Base-by-base conservation (phyloP, 2,797 vertebrate species). In the Odontamblyopus rebecca region DNA sequence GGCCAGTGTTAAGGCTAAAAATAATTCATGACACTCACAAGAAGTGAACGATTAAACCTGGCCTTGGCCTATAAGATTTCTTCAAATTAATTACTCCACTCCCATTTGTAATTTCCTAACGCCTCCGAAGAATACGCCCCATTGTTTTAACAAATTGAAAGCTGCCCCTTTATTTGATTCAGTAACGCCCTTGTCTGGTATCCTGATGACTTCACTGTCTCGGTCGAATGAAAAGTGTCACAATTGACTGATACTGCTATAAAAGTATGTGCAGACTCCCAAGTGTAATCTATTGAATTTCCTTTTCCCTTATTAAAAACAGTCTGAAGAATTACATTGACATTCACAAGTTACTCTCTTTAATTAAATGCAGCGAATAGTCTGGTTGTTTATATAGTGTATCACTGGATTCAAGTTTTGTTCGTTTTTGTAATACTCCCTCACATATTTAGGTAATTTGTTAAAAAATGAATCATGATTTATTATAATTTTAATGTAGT, bases 201-300 rank as follows among this genome's bases (percentile, higher is more conserved):
- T 27, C 63, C 69, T 12, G 50, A 23, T 66, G 68, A 68, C 54
- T 41, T 74, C 9, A 26, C 70, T 48, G n/a, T 67, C 67, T 67
- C 63, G 61, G 60, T 68, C 79, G 32, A 67, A 79, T 69, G 59
- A 66, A 74, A 77, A 85, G 67, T 71, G 74, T 74, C 71, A 72
- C 67, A 63, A 68, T 69, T 69, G 80, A 85, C 71, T 75, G 78
- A 81, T 85, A 74, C 75, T 29, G n/a, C 41, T 19, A 79, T 66
- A 65, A 79, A 81, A 79, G 66, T 35, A 35, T 67, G 68, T 71
- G 66, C 81, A 51, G 68, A 66, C 67, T 71, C 18, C 1, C 38
- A 27, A 29, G 61, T 76, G 67, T 57, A 54, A 71, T 80, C 68
- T 77, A 62, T 65, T 67, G 29, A 30, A 29, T 59, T 67, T 61